Evolutionary conservation across 2,113 vertebrate genomes (phyloP), one percentile per base, ranked within the genome.

Genomic region (Thermophis baileyi): DNA sequence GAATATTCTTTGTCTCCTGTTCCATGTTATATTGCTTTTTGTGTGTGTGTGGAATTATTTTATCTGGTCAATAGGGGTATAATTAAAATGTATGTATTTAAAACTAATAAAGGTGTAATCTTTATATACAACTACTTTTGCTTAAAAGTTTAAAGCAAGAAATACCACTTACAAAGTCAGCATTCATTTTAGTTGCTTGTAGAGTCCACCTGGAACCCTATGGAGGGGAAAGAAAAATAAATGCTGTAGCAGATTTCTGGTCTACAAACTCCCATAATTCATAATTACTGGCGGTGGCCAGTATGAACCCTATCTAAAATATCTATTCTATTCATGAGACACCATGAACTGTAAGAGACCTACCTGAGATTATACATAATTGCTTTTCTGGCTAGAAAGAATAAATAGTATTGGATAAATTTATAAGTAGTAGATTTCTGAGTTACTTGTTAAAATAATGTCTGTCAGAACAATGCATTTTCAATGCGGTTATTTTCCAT

Each of bases 151-250:
- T 44, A 47, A 57, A 89, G 35, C 4, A 35, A 90, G 4, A 85
- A 93, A 92, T 94, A 90, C 93, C 95, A 98, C 99, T 99, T 97
- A 99, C 99, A 96, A 99, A 98, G 95, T 99, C 97, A 96, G 98
- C 95, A 97, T 99, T 98, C 99, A 99, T 99, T 97, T 98, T 98
- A 25, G 98, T 99, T 89, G 99, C 98, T 95, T 99, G 99, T 63
- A 99, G 97, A 20, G 99, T 99, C 99, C 99, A 99, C 49, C 99
- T 98, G 91, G 99, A 99, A 85, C 99, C 99, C 99, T 99, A 97
- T 69, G 92, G n/a, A 93, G 4, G 92, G 40, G 9, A 93, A 53
- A 95, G 6, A 69, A 50, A 10, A 44, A 87, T 87, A 44, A 93
- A 89, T 57, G 46, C 30, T 4, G 35, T n/a, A 27, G 30, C 69